Percentiles rank a stretch among this genome's conserved stretches.
Evolutionary conservation across 23 tunicate genomes (phyloP).

Genomic region (Styela plicata): DNA sequence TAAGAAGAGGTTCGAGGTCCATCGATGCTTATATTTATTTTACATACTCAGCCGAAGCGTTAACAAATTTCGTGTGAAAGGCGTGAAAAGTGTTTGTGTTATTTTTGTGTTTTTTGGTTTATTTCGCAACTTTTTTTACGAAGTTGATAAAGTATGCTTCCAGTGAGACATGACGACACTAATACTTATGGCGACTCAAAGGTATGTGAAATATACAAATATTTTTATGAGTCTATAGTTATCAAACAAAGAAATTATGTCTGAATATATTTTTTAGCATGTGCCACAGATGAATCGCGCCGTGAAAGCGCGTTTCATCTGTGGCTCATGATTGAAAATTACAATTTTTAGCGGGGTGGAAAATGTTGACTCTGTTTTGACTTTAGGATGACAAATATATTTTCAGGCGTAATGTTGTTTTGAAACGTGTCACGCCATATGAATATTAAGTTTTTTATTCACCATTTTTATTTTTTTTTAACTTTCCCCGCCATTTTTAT

Average conservation of each 20-base stretch:
- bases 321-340: too few relatives aligned
- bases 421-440: not conserved
- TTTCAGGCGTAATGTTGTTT: not conserved
- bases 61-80: not conserved
- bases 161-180: not conserved
- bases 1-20: too few relatives aligned
- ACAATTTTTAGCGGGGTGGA: too few relatives aligned
- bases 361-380: too few relatives aligned
- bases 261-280: too few relatives aligned
- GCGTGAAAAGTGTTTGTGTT: not conserved
- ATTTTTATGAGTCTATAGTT: not conserved
- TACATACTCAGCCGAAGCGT: not conserved
- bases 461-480: not conserved
- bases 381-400: not conserved
- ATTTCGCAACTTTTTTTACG: not conserved
- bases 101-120: too few relatives aligned
- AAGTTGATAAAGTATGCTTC: not conserved
- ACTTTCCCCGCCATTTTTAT: not conserved
- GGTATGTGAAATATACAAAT: not conserved
- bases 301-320: too few relatives aligned
- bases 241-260: too few relatives aligned
- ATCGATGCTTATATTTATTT: not conserved
- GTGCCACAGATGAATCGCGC: too few relatives aligned
- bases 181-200: not conserved
- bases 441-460: not conserved